Percentiles rank a stretch among this genome's conserved stretches.
These are phyloP conservation scores for Micoletzkya japonica DNA, from an alignment of 2,888 invertebrate genomes.

Conservation along the genomic window DNA sequence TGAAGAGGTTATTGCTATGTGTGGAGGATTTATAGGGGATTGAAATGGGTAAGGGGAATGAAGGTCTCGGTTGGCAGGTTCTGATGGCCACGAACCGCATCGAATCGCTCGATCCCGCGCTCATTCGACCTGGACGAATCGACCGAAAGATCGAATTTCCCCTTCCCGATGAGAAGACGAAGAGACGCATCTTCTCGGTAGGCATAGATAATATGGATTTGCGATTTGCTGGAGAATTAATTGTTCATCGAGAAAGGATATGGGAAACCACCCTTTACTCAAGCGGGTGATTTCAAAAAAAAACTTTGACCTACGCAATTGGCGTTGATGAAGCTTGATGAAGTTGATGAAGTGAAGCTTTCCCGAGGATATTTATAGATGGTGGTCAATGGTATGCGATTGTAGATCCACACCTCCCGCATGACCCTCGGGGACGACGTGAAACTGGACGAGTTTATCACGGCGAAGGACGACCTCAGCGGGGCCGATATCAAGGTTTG, in stretches of 20 bases:
- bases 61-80: slow-evolving; percentile 71
- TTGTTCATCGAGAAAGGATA: too few species aligned
- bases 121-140: slow-evolving; percentile 96
- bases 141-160: slow-evolving; percentile 99
- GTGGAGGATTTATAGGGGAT: neutral
- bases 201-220: slow-evolving; percentile 1
- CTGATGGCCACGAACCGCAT: slow-evolving; percentile 98
- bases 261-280: too few species aligned
- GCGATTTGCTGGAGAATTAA: too few species aligned
- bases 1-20: too few species aligned
- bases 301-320: too few species aligned
- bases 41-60: neutral
- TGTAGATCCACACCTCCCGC: slow-evolving; percentile 87
- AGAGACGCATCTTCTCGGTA: slow-evolving; percentile 72
- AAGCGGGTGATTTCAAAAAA: too few species aligned
- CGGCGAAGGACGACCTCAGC: slow-evolving; percentile 98
- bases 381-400: too few species aligned
- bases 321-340: too few species aligned
- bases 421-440: slow-evolving; percentile 98
- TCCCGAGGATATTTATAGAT: too few species aligned
- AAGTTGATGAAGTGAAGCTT: too few species aligned
- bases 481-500: slow-evolving; percentile 74
- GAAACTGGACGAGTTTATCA: slow-evolving; percentile 91
- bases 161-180: slow-evolving; percentile 97
- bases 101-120: slow-evolving; percentile 95